phyloP scores from a whole-genome alignment of 2,888 invertebrate genomes.

The Lepetodrilus schrolli region DNA sequence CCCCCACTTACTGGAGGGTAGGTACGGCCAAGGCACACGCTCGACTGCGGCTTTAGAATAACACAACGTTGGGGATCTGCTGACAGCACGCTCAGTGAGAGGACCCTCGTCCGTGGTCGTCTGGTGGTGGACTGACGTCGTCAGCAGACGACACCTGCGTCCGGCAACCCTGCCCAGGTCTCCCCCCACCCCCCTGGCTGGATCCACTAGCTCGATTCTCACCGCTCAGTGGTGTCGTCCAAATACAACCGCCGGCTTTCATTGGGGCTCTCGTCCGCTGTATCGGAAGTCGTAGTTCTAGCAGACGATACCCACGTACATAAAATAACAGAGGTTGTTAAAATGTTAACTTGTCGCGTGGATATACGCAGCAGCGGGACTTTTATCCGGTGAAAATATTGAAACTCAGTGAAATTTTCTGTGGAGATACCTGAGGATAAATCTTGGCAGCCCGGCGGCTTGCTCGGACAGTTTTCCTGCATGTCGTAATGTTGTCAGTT shows the following conservation, averaged over 20 bases:
- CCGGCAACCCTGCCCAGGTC: too few species aligned
- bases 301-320: constrained; percentile 10
- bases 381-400: background rate
- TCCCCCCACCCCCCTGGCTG: too few species aligned
- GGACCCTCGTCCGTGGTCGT: too few species aligned
- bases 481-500: too few species aligned
- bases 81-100: constrained; percentile 8
- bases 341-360: constrained; percentile 10
- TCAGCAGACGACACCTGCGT: constrained; percentile 8
- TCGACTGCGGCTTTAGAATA: background rate
- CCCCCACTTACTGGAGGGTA: constrained; percentile 9
- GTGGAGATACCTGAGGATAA: too few species aligned
- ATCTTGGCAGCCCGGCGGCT: too few species aligned
- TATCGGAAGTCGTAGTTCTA: constrained; percentile 16
- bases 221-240: constrained; percentile 14
- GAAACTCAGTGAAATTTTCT: constrained; percentile 4
- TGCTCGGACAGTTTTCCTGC: too few species aligned
- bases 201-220: background rate
- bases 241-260: constrained; percentile 14
- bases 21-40: background rate
- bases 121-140: too few species aligned
- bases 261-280: constrained; percentile 13
- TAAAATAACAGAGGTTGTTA: background rate
- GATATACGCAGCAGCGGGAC: too few species aligned
- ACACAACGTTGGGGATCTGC: background rate